Percentiles rank a stretch among this genome's conserved stretches.
Evolutionary conservation across 53 echinoderm and acorn worm species (phyloP).

Genomic region (Holothuria scabra): DNA sequence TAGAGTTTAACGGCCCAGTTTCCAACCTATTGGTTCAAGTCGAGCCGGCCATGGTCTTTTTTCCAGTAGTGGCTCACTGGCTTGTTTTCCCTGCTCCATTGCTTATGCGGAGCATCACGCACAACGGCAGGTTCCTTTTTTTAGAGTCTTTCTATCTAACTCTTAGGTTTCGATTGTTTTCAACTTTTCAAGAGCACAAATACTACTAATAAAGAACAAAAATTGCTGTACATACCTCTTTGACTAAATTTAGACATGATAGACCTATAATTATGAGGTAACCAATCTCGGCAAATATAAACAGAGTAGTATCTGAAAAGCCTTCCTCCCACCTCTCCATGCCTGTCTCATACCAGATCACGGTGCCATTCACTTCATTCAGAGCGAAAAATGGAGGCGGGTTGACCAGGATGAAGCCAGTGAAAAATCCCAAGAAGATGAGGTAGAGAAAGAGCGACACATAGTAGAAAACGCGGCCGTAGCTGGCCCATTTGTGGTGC

Average conservation of each 20-base stretch:
- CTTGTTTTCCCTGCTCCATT: no score
- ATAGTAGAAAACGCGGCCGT: constrained; percentile 95
- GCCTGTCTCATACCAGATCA: constrained; percentile 71
- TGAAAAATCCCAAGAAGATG: constrained; percentile 82
- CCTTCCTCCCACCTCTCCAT: constrained; percentile 57
- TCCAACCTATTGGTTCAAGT: no score
- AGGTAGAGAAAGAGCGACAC: constrained; percentile 75
- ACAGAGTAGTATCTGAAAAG: constrained; percentile 50
- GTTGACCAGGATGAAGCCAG: constrained; percentile 82
- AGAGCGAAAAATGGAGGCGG: constrained; percentile 74
- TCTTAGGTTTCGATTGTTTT: no score
- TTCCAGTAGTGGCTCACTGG: no score
- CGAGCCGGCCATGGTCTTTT: no score
- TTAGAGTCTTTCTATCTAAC: no score
- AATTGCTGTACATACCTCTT: constrained; percentile 73
- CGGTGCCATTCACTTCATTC: constrained; percentile 29
- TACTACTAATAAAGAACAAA: no score
- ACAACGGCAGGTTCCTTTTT: no score
- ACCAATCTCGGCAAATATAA: constrained; percentile 82
- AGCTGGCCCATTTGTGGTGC: constrained; percentile 92
- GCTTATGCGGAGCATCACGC: no score
- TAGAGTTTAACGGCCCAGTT: no score
- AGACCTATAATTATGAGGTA: constrained; percentile 85
- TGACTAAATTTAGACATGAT: constrained; percentile 72
- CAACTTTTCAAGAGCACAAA: no score